A percentile compares a stretch with the other conserved stretches of the same genome.
These are phyloP conservation scores for Chromoteleia sp. DNA, from an alignment of 2,888 invertebrate genomes.

Conservation along the genomic window DNA sequence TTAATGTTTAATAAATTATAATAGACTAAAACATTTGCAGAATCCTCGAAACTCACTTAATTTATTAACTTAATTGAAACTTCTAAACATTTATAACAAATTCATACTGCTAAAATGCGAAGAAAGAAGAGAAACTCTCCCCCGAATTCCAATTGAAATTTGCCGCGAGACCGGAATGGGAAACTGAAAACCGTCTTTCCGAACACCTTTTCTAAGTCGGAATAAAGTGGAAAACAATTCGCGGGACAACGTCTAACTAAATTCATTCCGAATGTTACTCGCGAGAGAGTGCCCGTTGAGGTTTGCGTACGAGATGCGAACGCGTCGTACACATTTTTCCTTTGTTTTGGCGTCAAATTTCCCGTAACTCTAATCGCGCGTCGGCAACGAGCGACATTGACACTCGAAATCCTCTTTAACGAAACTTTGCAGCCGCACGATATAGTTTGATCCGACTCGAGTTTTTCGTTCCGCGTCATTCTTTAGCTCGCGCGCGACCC, in stretches of 20 bases:
- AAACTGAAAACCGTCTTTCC: conserved; percentile 14
- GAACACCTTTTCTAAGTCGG: conserved; percentile 30
- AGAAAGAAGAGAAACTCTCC: no score
- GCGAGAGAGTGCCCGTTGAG: conserved; percentile 7
- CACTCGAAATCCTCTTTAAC: conserved; percentile 60
- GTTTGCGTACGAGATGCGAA: conserved; percentile 19
- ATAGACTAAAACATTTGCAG: no score
- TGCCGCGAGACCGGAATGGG: conserved; percentile 1
- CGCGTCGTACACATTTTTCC: conserved; percentile 75
- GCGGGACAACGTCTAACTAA: conserved; percentile 49
- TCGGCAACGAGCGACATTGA: conserved; percentile 62
- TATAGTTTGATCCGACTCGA: conserved; percentile 21
- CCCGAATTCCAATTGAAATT: no score
- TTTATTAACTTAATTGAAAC: no score
- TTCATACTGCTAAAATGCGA: no score
- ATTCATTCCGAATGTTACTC: conserved; percentile 52
- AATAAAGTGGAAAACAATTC: conserved; percentile 49
- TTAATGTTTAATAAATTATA: no score
- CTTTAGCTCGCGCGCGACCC: conserved; percentile 51
- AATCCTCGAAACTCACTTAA: no score
- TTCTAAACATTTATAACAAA: no score
- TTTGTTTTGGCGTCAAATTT: conserved; percentile 80
- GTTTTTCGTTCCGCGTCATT: conserved; percentile 28
- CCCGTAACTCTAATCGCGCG: conserved; percentile 77
- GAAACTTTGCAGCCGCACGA: conserved; percentile 29